Conservation (phyloP, 1,140 invertebrate genomes). For the Ceratina australensis region DNA sequence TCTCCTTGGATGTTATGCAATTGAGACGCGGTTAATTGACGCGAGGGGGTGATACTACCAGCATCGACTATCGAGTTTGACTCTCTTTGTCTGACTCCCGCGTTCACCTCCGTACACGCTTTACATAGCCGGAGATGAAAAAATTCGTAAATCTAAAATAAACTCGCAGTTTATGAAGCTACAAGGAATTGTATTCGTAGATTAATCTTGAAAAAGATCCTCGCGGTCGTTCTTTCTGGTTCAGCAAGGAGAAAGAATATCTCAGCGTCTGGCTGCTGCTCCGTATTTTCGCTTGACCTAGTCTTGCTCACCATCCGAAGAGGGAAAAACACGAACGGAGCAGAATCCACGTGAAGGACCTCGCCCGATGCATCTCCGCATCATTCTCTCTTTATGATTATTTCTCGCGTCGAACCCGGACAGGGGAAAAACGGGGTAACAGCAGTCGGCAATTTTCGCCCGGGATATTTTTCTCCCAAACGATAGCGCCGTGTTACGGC, state of each 20-base stretch:
- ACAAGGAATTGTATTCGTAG: neutral
- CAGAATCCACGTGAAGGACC: neutral
- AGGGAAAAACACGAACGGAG: neutral
- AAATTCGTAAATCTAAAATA: neutral
- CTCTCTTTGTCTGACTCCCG: neutral
- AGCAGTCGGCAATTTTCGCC: constrained; percentile 11
- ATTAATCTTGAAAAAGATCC: neutral
- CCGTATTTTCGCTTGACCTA: neutral
- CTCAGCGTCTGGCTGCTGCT: too few relatives aligned
- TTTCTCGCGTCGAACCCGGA: neutral
- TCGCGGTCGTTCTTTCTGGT: neutral
- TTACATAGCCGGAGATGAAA: neutral
- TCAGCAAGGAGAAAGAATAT: neutral
- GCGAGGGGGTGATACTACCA: neutral
- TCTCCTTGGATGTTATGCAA: neutral
- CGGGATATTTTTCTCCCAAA: constrained; percentile 26
- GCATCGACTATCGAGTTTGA: neutral
- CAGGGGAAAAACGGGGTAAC: neutral
- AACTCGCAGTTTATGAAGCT: too few relatives aligned
- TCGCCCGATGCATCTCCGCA: neutral
- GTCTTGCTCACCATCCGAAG: neutral
- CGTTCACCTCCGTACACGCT: neutral
- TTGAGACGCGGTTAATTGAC: constrained; percentile 2
- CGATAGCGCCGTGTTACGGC: constrained; percentile 18
- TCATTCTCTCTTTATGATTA: neutral